Conservation (phyloP, 1,140 invertebrate genomes). For the Monochamus saltuarius region DNA sequence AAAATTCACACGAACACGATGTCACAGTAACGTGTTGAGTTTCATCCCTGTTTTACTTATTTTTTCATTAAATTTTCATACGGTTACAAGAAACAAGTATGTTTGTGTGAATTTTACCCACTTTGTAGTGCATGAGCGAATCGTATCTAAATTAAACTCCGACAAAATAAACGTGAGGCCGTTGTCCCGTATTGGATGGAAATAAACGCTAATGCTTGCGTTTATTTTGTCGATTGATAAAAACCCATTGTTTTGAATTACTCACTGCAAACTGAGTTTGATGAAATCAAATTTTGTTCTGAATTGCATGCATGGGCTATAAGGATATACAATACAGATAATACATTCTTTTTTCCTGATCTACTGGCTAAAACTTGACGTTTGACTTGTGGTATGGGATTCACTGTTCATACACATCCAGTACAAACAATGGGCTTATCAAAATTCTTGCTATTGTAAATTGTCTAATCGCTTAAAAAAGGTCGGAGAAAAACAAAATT, state of each 20-base stretch:
- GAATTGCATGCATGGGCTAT: constrained; percentile 33
- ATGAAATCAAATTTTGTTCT: constrained; percentile 18
- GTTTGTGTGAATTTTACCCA: too few species aligned
- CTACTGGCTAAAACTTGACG: background rate
- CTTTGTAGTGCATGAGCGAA: too few species aligned
- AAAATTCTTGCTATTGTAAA: constrained; percentile 21
- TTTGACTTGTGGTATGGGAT: constrained; percentile 39
- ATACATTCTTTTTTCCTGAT: background rate
- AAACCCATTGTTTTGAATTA: constrained; percentile 41
- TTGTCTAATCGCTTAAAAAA: constrained; percentile 7
- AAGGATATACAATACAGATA: background rate
- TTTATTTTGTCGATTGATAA: constrained; percentile 24
- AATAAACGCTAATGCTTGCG: background rate
- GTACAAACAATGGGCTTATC: constrained; percentile 37
- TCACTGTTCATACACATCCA: background rate
- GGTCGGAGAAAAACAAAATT: background rate
- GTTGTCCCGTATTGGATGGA: too few species aligned
- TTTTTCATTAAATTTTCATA: too few species aligned
- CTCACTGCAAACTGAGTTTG: constrained; percentile 16
- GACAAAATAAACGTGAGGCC: background rate
- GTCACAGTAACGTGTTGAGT: background rate
- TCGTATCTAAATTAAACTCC: too few species aligned
- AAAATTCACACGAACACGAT: background rate
- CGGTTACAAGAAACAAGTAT: too few species aligned
- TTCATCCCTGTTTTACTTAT: too few species aligned